phyloP scores from a whole-genome alignment of 2,888 invertebrate genomes.

The Caenorhabditis drosophilae region DNA sequence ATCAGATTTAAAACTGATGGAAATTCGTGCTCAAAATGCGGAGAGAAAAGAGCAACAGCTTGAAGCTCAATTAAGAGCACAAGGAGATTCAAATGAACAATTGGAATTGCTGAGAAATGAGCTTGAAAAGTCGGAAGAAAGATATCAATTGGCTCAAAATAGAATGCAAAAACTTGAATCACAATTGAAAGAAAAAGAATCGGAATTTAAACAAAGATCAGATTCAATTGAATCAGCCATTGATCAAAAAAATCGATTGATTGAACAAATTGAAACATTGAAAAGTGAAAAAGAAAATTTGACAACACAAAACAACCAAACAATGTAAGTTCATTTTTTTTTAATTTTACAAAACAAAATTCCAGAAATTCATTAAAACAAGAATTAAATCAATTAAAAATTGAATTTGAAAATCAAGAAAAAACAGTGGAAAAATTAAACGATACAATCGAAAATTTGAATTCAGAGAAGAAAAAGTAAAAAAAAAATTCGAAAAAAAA shows the following conservation, averaged over 20 bases:
- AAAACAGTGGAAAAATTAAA: not conserved
- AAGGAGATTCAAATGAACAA: conserved; percentile 19
- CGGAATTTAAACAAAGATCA: not conserved
- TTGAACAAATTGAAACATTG: not conserved
- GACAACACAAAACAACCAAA: not conserved
- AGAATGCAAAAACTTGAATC: conserved; percentile 20
- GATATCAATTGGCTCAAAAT: conserved; percentile 11
- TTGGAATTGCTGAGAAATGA: conserved; percentile 26
- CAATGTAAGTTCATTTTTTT: not conserved
- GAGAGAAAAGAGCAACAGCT: conserved; percentile 25
- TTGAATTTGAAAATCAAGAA: conserved; percentile 13
- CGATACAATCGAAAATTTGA: not conserved
- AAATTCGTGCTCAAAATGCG: conserved; percentile 13
- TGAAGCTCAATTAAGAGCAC: conserved; percentile 26
- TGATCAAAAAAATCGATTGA: not conserved
- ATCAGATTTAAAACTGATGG: conserved; percentile 31
- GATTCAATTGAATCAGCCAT: not conserved
- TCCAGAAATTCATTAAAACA: too few relatives aligned
- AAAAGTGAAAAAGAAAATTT: not conserved
- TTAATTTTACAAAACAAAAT: not conserved
- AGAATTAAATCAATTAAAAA: conserved; percentile 5
- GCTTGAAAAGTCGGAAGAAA: conserved; percentile 27
- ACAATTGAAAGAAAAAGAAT: conserved; percentile 9
- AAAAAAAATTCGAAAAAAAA: conserved; percentile 1
- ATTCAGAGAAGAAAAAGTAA: conserved; percentile 1